phyloP scores from a whole-genome alignment of 2,888 invertebrate species.

The Tenthredo mesomela region DNA sequence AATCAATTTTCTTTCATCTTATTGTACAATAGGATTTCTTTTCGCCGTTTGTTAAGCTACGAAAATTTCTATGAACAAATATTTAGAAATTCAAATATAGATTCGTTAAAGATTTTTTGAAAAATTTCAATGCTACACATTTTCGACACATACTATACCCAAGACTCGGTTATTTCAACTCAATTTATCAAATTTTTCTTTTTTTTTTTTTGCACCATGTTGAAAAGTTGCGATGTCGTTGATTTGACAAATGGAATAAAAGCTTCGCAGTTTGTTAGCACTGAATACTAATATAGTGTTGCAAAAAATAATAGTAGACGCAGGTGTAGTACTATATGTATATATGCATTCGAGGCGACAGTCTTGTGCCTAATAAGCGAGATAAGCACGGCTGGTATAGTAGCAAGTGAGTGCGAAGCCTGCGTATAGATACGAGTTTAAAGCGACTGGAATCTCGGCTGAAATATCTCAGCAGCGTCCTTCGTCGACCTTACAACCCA shows the following conservation, averaged over 20 bases:
- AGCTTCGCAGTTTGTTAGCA: not conserved
- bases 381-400: not conserved
- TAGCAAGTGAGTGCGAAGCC: not conserved
- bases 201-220: not conserved
- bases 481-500: slow-evolving; percentile 69
- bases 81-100: too few relatives aligned
- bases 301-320: not conserved
- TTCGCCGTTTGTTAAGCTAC: too few relatives aligned
- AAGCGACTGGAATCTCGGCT: slow-evolving; percentile 58
- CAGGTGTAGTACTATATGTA: not conserved
- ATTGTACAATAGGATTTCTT: too few relatives aligned
- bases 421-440: slow-evolving; percentile 36
- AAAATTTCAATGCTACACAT: too few relatives aligned
- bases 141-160: too few relatives aligned
- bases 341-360: not conserved
- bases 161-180: not conserved
- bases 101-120: too few relatives aligned
- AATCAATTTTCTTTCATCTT: too few relatives aligned
- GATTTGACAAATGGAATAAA: not conserved
- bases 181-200: not conserved
- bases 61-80: too few relatives aligned
- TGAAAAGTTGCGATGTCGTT: not conserved
- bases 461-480: slow-evolving; percentile 64
- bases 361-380: not conserved
- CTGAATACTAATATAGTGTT: not conserved